Conservation (phyloP, 1,140 invertebrate species). For the Cotesia glomerata region DNA sequence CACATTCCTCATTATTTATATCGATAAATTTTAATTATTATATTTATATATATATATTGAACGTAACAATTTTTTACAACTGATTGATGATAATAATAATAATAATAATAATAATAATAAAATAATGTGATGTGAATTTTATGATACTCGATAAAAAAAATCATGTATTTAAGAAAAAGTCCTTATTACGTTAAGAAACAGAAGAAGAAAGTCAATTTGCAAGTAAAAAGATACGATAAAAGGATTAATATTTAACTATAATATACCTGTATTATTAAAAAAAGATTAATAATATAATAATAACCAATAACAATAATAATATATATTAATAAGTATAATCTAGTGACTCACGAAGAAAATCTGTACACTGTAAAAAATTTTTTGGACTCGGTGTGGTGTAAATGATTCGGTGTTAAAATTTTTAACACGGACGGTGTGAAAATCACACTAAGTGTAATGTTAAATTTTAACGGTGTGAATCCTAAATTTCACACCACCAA, state of each 20-base stretch:
- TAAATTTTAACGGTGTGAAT: too few relatives aligned
- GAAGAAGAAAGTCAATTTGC: constrained; percentile 38
- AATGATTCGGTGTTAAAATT: too few relatives aligned
- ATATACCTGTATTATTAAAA: background rate
- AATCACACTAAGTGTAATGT: too few relatives aligned
- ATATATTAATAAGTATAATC: too few relatives aligned
- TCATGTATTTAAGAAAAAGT: background rate
- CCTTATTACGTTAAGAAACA: constrained; percentile 18
- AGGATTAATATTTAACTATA: background rate
- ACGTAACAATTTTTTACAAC: background rate
- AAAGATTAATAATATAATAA: constrained; percentile 1
- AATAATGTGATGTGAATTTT: background rate
- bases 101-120: constrained; percentile 14
- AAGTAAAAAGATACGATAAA: constrained; percentile 20
- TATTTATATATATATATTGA: background rate
- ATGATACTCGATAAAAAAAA: constrained; percentile 1
- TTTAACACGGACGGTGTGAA: too few relatives aligned
- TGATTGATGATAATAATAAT: background rate
- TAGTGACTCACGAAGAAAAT: background rate
- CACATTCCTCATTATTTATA: background rate
- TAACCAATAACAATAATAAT: background rate
- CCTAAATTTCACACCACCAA: too few relatives aligned
- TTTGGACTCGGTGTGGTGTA: too few relatives aligned
- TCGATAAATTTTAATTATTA: background rate
- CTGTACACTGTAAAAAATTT: too few relatives aligned